Evolutionary conservation across 2,888 invertebrate genomes (phyloP).

Genomic region (Pachycephus smyrnensis): DNA sequence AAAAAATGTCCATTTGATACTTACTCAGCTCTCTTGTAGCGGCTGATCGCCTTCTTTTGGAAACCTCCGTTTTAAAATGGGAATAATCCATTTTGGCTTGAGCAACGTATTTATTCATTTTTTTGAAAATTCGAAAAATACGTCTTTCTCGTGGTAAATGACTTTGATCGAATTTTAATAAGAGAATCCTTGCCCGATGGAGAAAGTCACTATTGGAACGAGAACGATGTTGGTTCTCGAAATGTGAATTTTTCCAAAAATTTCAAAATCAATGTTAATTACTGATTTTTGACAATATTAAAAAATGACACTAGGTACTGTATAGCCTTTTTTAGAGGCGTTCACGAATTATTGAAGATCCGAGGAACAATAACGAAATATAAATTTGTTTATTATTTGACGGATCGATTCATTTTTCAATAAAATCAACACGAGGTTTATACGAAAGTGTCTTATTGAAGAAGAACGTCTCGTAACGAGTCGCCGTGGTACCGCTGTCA

Average conservation of each 20-base stretch:
- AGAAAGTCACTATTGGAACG: too few species aligned
- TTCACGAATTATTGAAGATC: background rate
- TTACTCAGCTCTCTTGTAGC: slow-evolving; percentile 71
- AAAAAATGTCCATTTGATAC: slow-evolving; percentile 36
- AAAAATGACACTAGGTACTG: background rate
- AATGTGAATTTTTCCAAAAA: background rate
- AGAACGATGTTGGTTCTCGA: too few species aligned
- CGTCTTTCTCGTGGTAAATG: too few species aligned
- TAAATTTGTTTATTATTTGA: background rate
- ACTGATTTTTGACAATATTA: background rate
- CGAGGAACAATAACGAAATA: background rate
- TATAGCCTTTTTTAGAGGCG: background rate
- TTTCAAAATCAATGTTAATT: background rate
- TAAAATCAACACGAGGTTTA: background rate
- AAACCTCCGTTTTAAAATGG: slow-evolving; percentile 67
- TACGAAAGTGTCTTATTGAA: background rate
- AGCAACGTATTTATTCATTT: slow-evolving; percentile 30
- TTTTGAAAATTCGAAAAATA: slow-evolving; percentile 5
- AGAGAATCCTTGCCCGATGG: too few species aligned
- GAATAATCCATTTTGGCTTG: slow-evolving; percentile 66
- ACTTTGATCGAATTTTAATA: background rate
- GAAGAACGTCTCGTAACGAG: background rate
- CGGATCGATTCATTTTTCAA: background rate
- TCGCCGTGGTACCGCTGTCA: slow-evolving; percentile 24
- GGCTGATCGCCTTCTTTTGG: slow-evolving; percentile 68